Percentiles rank a stretch among this genome's conserved stretches.
phyloP scores from a whole-genome alignment of 2,888 invertebrate genomes.

The Luperina testacea region DNA sequence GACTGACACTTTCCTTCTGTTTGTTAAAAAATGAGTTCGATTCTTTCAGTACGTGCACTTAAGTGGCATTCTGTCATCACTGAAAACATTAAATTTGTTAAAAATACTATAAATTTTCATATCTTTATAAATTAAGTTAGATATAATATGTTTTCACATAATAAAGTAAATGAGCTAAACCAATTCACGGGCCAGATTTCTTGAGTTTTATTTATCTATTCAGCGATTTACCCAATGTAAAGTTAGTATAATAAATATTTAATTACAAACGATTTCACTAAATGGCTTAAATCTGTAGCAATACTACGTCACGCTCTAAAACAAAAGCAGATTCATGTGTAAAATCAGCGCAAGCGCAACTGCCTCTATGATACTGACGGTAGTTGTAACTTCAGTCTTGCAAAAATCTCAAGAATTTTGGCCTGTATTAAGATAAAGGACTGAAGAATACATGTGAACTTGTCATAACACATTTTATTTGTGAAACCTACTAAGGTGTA shows the following conservation, averaged over 20 bases:
- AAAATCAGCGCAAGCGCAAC: background rate
- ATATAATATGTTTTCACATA: background rate
- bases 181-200: background rate
- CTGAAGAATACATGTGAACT: background rate
- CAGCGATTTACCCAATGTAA: background rate
- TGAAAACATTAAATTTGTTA: slow-evolving; percentile 50
- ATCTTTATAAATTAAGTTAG: slow-evolving; percentile 19
- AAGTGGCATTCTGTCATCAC: slow-evolving; percentile 54
- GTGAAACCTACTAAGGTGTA: background rate
- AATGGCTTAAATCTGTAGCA: background rate
- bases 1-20: slow-evolving; percentile 88
- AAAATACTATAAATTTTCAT: slow-evolving; percentile 17
- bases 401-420: background rate
- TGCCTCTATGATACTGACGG: background rate
- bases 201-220: too few species aligned
- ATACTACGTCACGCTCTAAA: slow-evolving; percentile 29
- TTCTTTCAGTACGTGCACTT: slow-evolving; percentile 59
- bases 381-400: background rate
- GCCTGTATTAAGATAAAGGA: background rate
- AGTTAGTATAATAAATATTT: background rate
- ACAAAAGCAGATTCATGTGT: slow-evolving; percentile 8
- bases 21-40: slow-evolving; percentile 81
- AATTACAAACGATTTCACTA: background rate
- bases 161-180: background rate
- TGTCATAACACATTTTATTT: background rate